These are phyloP conservation scores for Holacanthus passer DNA, from an alignment of 2,113 vertebrate species.

Conservation along the genomic window DNA sequence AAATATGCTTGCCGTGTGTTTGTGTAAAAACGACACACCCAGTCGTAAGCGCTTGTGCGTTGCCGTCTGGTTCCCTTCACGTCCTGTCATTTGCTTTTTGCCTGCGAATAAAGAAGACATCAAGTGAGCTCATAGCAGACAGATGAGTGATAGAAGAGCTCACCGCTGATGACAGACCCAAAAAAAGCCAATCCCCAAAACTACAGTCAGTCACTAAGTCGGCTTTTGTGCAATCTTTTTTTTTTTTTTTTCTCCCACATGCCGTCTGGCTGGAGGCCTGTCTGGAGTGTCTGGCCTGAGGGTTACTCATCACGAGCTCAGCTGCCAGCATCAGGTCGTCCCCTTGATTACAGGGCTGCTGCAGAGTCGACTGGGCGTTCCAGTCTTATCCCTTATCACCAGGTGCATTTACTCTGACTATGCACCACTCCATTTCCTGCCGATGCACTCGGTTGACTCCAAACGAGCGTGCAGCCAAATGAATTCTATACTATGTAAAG, in stretches of 20 bases:
- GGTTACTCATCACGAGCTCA: conserved; percentile 70
- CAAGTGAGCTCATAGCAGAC: conserved; percentile 69
- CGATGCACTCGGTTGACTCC: conserved; percentile 10
- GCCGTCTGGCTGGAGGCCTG: conserved; percentile 56
- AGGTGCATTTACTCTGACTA: conserved; percentile 48
- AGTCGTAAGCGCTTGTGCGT: neutral
- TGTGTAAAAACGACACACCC: conserved; percentile 50
- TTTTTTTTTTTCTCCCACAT: conserved; percentile 28
- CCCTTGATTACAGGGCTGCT: conserved; percentile 58
- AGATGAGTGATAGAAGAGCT: conserved; percentile 74
- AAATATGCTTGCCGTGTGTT: conserved; percentile 10
- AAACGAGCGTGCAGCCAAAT: neutral
- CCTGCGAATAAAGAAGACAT: conserved; percentile 76
- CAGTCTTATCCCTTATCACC: conserved; percentile 56
- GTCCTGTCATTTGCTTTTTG: conserved; percentile 66
- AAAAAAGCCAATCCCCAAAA: conserved; percentile 56
- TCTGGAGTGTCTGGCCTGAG: conserved; percentile 70
- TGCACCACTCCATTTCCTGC: conserved; percentile 19
- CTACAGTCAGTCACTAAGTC: conserved; percentile 64
- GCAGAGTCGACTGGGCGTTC: conserved; percentile 58
- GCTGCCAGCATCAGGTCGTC: conserved; percentile 56
- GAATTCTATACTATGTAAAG: conserved; percentile 10
- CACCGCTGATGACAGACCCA: conserved; percentile 74
- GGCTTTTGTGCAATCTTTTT: conserved; percentile 63
- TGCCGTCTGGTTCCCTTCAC: conserved; percentile 55